Conservation (phyloP, 2,888 invertebrate genomes). For the Stenurella melanura region DNA sequence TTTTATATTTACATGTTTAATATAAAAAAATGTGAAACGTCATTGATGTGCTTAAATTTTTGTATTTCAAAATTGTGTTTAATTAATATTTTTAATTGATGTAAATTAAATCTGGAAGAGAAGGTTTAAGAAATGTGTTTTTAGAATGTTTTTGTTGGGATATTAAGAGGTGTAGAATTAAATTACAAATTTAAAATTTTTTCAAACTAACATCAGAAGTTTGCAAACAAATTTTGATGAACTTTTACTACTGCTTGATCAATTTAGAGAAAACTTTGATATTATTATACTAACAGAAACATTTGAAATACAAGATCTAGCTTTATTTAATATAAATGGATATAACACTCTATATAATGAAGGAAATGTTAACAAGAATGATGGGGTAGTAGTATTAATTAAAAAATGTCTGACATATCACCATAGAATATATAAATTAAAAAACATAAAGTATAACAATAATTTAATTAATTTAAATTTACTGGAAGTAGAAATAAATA, state of each 20-base stretch:
- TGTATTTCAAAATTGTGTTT: no score
- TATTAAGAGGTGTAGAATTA: no score
- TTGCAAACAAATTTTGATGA: slow-evolving; percentile 13
- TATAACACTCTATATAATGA: no score
- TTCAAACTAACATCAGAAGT: slow-evolving; percentile 25
- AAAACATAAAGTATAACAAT: background rate
- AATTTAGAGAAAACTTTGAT: background rate
- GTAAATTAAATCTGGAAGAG: no score
- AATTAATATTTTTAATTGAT: no score
- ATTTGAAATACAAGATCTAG: background rate
- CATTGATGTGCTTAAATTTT: no score
- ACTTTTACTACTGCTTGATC: slow-evolving; percentile 4
- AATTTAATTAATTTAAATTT: background rate
- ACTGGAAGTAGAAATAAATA: background rate
- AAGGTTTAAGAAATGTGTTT: no score
- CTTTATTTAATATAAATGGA: slow-evolving; percentile 4
- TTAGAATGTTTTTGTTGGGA: no score
- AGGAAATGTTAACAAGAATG: no score
- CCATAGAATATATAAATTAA: background rate
- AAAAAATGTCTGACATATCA: background rate
- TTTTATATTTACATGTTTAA: no score
- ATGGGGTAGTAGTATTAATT: slow-evolving; percentile 10
- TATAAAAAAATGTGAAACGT: no score
- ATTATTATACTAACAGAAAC: slow-evolving; percentile 15
- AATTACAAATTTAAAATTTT: background rate